These are phyloP conservation scores for Frieseomelitta varia DNA, from an alignment of 1,140 invertebrate genomes.

Conservation along the genomic window DNA sequence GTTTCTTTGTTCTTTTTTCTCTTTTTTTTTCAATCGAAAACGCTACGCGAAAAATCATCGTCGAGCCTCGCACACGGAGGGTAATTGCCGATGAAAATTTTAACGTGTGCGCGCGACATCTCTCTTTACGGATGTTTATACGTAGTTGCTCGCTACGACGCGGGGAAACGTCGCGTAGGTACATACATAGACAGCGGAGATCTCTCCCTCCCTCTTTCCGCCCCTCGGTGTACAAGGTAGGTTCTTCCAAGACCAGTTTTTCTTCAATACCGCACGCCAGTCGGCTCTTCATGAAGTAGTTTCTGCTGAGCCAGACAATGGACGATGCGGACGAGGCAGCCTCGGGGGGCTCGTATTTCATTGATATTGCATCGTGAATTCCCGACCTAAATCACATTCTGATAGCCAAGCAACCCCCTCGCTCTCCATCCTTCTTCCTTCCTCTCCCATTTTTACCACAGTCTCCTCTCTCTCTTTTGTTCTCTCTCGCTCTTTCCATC, in stretches of 20 bases:
- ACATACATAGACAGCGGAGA: not conserved
- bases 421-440: not conserved
- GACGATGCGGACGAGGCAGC: constrained; percentile 44
- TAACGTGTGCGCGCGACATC: constrained; percentile 11
- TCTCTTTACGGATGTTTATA: constrained; percentile 42
- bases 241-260: constrained; percentile 56
- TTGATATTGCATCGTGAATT: constrained; percentile 61
- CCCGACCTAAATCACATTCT: constrained; percentile 56
- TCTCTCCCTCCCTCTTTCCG: too few species aligned
- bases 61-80: too few species aligned
- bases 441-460: constrained; percentile 2
- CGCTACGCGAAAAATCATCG: not conserved
- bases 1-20: too few species aligned
- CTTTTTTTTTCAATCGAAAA: not conserved
- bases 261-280: constrained; percentile 43
- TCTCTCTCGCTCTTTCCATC: not conserved
- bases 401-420: constrained; percentile 43
- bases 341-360: constrained; percentile 58
- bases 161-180: constrained; percentile 20
- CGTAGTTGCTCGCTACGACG: constrained; percentile 1
- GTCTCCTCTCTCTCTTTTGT: not conserved
- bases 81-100: constrained; percentile 6
- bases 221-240: constrained; percentile 19
- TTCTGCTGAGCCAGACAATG: constrained; percentile 51
- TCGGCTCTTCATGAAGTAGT: constrained; percentile 50